Base-by-base conservation (phyloP, 2,797 vertebrate genomes). In the Arnoldichthys spilopterus region DNA sequence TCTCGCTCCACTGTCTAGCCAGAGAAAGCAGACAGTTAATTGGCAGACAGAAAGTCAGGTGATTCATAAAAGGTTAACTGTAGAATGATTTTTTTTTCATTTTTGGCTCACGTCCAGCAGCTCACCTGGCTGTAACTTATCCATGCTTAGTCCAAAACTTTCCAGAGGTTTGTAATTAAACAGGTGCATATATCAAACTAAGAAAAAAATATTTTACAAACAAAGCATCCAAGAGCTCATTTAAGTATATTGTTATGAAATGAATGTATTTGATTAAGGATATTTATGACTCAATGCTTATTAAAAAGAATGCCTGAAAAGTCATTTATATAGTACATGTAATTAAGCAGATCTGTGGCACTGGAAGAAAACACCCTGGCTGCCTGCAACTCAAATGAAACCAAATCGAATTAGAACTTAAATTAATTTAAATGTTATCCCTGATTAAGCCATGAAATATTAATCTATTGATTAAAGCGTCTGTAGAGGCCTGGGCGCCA, bases 401-500 rank as follows among this genome's bases (percentile, higher is more conserved):
- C 40, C 34, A 76, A 88, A 87, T 87, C 77, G 84, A 90, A 90
- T 67, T 78, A 83, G 84, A 90, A 83, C 79, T 72, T 85, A 77
- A 90, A 88, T 90, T 87, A 83, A 80, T 84, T 82, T 83, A 86
- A 88, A 86, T 78, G 58, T 58, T 77, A 87, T 87, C 86, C 89
- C 85, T 87, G 86, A 91, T 88, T 85, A 89, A 85, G 67, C 70
- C 18, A 78, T 89, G 85, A 80, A 92, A 87, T 88, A 93, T 93
- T 84, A 79, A 91, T 90, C 85, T 88, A 79, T 82, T 88, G 89
- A 92, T 90, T 91, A 87, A 88, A 90, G 77, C 85, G 80, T 88
- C 83, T 81, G 84, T 82, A 81, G 78, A 84, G 74, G 75, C 30
- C 66, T 37, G 77, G 88, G 78, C 82, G 81, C 84, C 62, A 66